Conservation (phyloP, 2,113 vertebrate species). For the Rhinogobius similis region DNA sequence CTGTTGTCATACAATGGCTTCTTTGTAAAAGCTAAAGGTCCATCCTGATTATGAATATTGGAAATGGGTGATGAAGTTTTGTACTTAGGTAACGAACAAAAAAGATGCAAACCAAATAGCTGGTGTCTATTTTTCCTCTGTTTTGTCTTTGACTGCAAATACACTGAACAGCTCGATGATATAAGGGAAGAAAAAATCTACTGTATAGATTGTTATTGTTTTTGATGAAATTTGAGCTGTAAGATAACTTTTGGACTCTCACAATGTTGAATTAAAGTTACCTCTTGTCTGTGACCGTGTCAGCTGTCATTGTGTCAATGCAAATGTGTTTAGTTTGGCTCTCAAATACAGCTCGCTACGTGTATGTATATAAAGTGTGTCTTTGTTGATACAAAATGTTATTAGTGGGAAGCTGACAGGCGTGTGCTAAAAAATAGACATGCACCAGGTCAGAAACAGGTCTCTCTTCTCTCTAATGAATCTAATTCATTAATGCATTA, state of each 20-base stretch:
- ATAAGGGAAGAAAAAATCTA: conserved; percentile 85
- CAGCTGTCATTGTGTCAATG: conserved; percentile 52
- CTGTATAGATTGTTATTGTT: conserved; percentile 99
- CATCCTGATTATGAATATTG: conserved; percentile 68
- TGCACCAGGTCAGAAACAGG: conserved; percentile 60
- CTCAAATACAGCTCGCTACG: neutral
- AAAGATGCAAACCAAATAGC: conserved; percentile 77
- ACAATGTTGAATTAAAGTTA: conserved; percentile 99
- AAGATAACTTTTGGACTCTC: conserved; percentile 99
- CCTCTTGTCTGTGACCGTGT: conserved; percentile 93
- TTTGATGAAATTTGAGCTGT: conserved; percentile 98
- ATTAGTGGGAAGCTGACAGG: conserved; percentile 22
- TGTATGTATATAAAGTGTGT: neutral
- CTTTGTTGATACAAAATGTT: conserved; percentile 12
- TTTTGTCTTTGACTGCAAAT: conserved; percentile 90
- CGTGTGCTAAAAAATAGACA: conserved; percentile 15
- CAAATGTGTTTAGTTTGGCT: conserved; percentile 3
- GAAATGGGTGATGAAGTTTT: conserved; percentile 71
- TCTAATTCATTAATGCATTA: conserved; percentile 76
- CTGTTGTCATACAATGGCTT: conserved; percentile 74
- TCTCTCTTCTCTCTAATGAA: conserved; percentile 65
- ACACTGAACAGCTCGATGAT: conserved; percentile 98
- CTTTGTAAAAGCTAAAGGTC: conserved; percentile 64
- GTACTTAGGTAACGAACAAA: conserved; percentile 73
- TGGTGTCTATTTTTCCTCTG: conserved; percentile 88